Evolutionary conservation across 2,888 invertebrate species (phyloP).

Genomic region (Morpho helenor): DNA sequence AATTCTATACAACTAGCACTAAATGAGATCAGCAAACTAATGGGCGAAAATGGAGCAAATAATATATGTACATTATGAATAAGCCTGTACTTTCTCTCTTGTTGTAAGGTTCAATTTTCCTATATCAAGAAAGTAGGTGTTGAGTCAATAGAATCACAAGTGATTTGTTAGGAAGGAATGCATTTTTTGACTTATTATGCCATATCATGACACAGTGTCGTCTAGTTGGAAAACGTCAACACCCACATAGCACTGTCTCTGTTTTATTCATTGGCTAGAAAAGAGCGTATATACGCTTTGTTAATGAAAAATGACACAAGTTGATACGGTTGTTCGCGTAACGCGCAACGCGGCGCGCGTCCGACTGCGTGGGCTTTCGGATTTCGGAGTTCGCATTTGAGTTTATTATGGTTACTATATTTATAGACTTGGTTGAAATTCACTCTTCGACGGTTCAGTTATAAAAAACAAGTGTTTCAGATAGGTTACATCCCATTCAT

Average conservation of each 20-base stretch:
- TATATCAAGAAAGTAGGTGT: conserved; percentile 17
- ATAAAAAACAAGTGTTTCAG: conserved; percentile 24
- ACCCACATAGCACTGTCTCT: conserved; percentile 17
- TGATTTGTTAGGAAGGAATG: conserved; percentile 5
- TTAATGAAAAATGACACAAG: conserved; percentile 18
- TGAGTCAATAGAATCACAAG: conserved; percentile 20
- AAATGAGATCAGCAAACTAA: neutral
- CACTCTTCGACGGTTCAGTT: conserved; percentile 28
- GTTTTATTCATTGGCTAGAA: conserved; percentile 20
- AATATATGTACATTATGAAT: neutral
- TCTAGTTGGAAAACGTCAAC: conserved; percentile 17
- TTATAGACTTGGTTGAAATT: conserved; percentile 51
- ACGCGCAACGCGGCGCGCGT: conserved; percentile 49
- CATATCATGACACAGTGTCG: conserved; percentile 13
- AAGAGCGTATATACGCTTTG: conserved; percentile 15
- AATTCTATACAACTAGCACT: conserved; percentile 1
- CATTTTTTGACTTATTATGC: conserved; percentile 12
- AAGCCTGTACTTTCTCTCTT: conserved; percentile 3
- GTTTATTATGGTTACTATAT: conserved; percentile 53
- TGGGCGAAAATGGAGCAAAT: no score
- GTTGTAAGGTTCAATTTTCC: neutral
- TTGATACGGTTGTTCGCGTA: conserved; percentile 25
- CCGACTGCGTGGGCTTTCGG: conserved; percentile 45
- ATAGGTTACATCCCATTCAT: conserved; percentile 24
- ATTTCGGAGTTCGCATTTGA: conserved; percentile 26